Conservation (phyloP, 2,888 invertebrate species). For the Lydus trimaculatus region DNA sequence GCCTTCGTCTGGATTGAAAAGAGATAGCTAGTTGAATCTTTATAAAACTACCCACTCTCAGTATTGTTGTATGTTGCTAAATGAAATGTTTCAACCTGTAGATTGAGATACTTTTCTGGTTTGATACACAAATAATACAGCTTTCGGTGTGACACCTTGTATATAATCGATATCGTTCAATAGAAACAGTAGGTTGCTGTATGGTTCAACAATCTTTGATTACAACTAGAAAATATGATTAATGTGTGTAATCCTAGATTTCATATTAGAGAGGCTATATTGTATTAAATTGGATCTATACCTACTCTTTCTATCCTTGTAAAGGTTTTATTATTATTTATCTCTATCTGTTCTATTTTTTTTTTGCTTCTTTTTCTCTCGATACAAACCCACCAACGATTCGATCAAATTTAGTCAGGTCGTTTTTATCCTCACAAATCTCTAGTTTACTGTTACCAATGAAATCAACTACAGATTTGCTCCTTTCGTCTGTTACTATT, state of each 20-base stretch:
- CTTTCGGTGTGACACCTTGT: no score
- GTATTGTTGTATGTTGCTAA: no score
- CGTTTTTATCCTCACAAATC: slow-evolving; percentile 25
- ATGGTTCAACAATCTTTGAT: no score
- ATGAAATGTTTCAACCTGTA: no score
- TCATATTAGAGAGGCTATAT: not conserved
- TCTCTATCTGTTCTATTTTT: not conserved
- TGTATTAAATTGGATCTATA: not conserved
- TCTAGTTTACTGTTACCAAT: slow-evolving; percentile 45
- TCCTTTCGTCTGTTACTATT: slow-evolving; percentile 37
- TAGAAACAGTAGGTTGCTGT: no score
- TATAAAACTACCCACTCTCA: no score
- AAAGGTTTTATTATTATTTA: not conserved
- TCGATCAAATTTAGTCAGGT: slow-evolving; percentile 12
- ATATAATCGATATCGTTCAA: no score
- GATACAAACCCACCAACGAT: not conserved
- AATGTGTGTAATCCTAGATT: not conserved
- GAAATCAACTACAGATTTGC: slow-evolving; percentile 44
- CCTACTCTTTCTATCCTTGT: not conserved
- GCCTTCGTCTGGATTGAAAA: no score
- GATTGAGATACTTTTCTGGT: no score
- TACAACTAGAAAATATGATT: no score
- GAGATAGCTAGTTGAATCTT: no score
- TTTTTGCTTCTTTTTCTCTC: not conserved
- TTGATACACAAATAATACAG: no score